These are phyloP conservation scores for Cremastinae sp. DNA, from an alignment of 2,888 invertebrate species.

Conservation along the genomic window DNA sequence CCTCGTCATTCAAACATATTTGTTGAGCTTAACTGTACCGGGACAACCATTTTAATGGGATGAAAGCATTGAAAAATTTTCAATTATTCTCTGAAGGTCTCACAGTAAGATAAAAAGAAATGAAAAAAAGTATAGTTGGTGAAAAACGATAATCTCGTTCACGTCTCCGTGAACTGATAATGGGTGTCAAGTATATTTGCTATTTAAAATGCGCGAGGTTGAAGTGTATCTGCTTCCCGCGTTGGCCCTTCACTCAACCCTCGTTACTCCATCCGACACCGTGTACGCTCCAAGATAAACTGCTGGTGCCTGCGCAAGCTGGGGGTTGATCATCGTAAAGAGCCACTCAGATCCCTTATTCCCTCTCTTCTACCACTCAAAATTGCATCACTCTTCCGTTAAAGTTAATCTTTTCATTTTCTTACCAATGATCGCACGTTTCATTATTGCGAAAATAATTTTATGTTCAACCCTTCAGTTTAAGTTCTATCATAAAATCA, in stretches of 20 bases:
- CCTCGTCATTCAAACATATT: too few species aligned
- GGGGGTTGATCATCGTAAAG: conserved; percentile 76
- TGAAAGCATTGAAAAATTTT: too few species aligned
- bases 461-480: too few species aligned
- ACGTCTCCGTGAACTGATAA: conserved; percentile 36
- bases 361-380: conserved; percentile 13
- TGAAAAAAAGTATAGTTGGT: neutral
- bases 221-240: conserved; percentile 34
- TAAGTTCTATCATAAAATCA: too few species aligned
- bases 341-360: conserved; percentile 33
- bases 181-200: conserved; percentile 64
- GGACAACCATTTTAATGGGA: too few species aligned
- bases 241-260: conserved; percentile 35
- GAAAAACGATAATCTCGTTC: conserved; percentile 23
- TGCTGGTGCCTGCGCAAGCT: conserved; percentile 70
- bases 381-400: neutral
- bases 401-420: neutral
- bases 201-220: conserved; percentile 77
- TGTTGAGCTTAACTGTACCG: too few species aligned
- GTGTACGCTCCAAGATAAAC: conserved; percentile 75
- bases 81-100: neutral
- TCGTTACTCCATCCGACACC: conserved; percentile 36
- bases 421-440: neutral
- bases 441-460: neutral
- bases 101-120: neutral